Base-by-base conservation (phyloP, 2,888 invertebrate species). In the Hymenopus coronatus region DNA sequence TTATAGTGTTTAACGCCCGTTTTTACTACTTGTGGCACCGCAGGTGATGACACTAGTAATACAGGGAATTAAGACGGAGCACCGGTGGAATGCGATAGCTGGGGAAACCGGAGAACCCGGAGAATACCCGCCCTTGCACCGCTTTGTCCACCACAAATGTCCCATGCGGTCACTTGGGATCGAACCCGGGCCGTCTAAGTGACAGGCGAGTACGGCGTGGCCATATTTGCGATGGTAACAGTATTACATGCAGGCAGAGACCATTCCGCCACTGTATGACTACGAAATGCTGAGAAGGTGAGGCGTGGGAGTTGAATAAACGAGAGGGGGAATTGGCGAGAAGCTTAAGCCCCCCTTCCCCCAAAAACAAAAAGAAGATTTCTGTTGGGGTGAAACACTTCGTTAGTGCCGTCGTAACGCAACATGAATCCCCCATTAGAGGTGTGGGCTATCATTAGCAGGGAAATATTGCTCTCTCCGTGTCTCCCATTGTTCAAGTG, bases 351-450 rank as follows among this genome's bases (percentile, higher is more conserved):
- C 54, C 54, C 54, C 54, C 54, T 70, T 8, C 20, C 40, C 54
- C 54, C 15, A 70, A 70, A 70, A 70, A 70, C 54, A 70, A 70
- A 70, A 70, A 70, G 54, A 70, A 70, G 54, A 20, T 20, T 70
- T 70, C 54, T 70, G 54, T 20, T 70, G 54, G 54, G 30, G 30
- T 28, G 84, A 84, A 25, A 84, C 30, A 84, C 40, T 89, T 88
- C 84, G 89, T 89, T 89, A 88, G 87, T 46, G 15, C 82, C 82
- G n/a, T 82, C 30, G 89, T 85, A 88, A 89, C 89, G 89, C 89
- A 82, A 89, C 89, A 89, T 89, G 89, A 89, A 88, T 89, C 82
- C 88, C 89, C 88, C 89, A 89, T 88, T 88, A 89, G 84, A 89
- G 84, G 54, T 70, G 54, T 84, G 88, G 54, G 83, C 88, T 88